These are phyloP conservation scores for Cephalotes varians DNA, from an alignment of 2,888 invertebrate genomes.

Conservation along the genomic window DNA sequence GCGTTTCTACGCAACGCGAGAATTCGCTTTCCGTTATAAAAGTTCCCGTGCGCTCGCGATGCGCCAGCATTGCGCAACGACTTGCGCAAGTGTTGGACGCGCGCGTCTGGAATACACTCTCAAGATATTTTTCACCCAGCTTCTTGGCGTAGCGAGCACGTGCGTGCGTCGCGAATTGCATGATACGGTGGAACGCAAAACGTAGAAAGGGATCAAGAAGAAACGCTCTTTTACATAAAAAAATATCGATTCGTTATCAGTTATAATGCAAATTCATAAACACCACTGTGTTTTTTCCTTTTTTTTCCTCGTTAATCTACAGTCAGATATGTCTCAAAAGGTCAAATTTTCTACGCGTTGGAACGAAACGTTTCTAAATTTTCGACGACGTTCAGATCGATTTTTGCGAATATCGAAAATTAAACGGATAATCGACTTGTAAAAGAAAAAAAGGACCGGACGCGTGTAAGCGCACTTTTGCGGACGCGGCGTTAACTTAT, in stretches of 20 bases:
- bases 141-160: conserved; percentile 1
- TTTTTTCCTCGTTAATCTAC: not conserved
- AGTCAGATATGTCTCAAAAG: not conserved
- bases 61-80: conserved; percentile 29
- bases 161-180: not conserved
- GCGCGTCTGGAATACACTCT: conserved; percentile 10
- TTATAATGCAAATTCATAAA: not conserved
- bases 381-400: not conserved
- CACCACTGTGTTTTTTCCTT: not conserved
- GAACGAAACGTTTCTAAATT: not conserved
- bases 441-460: not conserved
- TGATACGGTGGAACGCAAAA: not conserved
- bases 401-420: not conserved
- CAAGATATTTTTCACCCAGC: conserved; percentile 27
- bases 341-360: not conserved
- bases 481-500: not conserved
- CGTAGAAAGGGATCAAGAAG: not conserved
- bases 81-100: conserved; percentile 47
- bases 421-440: not conserved
- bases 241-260: not conserved
- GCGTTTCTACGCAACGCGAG: not conserved
- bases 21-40: not conserved
- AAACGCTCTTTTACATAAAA: not conserved
- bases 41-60: conserved; percentile 8
- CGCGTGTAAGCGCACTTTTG: not conserved